phyloP scores from a whole-genome alignment of 2,797 vertebrate species.

The Sarcoramphus papa region DNA sequence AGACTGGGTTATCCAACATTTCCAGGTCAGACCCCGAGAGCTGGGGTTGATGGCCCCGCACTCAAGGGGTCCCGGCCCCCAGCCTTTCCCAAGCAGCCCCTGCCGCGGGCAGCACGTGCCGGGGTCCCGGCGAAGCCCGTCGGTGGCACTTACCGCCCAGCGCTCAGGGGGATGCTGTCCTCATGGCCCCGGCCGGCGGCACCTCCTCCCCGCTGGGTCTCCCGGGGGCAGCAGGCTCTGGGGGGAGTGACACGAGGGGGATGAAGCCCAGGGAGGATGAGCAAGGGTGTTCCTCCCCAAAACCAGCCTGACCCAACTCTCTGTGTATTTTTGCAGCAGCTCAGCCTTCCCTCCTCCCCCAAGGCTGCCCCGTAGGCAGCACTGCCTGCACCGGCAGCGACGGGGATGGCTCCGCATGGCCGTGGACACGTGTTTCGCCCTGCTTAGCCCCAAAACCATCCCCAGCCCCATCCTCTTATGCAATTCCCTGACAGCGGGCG shows the following conservation, averaged over 20 bases:
- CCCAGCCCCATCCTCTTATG: slow-evolving; percentile 32
- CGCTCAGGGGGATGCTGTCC: slow-evolving; percentile 25
- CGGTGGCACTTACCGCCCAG: slow-evolving; percentile 19
- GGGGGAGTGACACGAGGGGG: not conserved
- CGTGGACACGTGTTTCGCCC: not conserved
- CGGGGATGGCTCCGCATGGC: not conserved
- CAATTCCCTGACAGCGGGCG: slow-evolving; percentile 28
- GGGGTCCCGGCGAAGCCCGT: fast-evolving
- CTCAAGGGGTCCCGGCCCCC: not conserved
- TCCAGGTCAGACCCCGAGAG: not conserved
- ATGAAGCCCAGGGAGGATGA: not conserved
- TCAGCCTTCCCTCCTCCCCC: not conserved
- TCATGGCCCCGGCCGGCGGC: not conserved
- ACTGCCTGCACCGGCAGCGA: not conserved
- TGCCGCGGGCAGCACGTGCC: fast-evolving
- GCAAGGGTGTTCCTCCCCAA: not conserved
- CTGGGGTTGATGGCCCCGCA: fast-evolving
- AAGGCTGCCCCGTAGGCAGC: not conserved
- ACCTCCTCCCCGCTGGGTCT: not conserved
- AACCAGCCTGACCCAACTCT: not conserved
- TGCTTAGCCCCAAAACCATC: slow-evolving; percentile 40
- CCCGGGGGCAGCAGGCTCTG: not conserved
- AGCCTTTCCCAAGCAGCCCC: not conserved
- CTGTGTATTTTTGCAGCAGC: not conserved
- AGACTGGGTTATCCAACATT: not conserved